A percentile compares a stretch with the other conserved stretches of the same genome.
Evolutionary conservation across 2,888 invertebrate species (phyloP).

Genomic region (Ornithoptera alexandrae): DNA sequence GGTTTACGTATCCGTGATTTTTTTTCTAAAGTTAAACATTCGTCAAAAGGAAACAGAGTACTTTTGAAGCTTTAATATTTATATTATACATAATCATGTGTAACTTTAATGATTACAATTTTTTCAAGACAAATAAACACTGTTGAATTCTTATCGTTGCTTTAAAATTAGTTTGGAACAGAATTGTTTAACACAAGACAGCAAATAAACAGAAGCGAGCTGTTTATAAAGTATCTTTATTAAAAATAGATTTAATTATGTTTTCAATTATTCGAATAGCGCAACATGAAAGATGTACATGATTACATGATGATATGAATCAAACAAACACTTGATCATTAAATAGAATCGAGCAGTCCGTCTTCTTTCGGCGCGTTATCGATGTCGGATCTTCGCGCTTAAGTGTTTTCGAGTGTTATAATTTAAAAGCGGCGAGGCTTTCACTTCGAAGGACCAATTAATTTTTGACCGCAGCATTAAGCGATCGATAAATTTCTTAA

Average conservation of each 20-base stretch:
- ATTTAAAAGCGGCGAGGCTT: constrained; percentile 65
- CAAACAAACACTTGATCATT: constrained; percentile 1
- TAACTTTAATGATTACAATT: not conserved
- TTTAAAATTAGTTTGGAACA: not conserved
- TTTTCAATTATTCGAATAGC: not conserved
- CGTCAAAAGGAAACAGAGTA: not conserved
- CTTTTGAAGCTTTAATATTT: not conserved
- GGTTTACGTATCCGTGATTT: constrained; percentile 18
- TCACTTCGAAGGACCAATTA: constrained; percentile 66
- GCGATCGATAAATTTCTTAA: constrained; percentile 67
- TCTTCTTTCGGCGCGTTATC: constrained; percentile 16
- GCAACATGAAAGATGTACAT: not conserved
- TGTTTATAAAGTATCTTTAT: too few species aligned
- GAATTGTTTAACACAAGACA: too few species aligned
- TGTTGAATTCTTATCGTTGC: not conserved
- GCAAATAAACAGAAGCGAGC: too few species aligned
- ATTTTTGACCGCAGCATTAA: constrained; percentile 70
- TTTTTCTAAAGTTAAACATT: constrained; percentile 12
- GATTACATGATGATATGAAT: not conserved
- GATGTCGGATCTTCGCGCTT: constrained; percentile 38
- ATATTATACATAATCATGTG: not conserved
- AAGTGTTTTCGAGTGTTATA: constrained; percentile 64
- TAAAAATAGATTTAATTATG: too few species aligned
- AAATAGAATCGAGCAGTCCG: constrained; percentile 8
- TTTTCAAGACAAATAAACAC: not conserved